Evolutionary conservation across 2,113 vertebrate genomes (phyloP), one percentile per base, ranked within the genome.

Genomic region (Podarcis muralis): DNA sequence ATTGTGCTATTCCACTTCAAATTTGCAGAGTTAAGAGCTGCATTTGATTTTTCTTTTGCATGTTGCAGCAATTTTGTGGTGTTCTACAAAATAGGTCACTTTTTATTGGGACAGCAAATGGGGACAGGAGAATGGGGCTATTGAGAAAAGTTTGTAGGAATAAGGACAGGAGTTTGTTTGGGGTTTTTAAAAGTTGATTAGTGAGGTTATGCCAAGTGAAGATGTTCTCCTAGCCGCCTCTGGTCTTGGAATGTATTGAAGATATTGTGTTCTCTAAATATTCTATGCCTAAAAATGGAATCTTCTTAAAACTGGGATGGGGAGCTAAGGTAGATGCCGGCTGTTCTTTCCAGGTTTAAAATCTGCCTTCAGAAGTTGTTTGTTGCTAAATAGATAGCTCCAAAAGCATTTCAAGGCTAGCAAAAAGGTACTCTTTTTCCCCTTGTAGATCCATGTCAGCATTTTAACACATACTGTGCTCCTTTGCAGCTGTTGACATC

Each of bases 401-500:
- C 77, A 84, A 37, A 85, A 93, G 80, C 27, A 80, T 20, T 84
- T 84, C 23, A 18, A 22, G 6, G 2, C 16, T 86, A 25, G 69
- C 3, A 30, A 71, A 83, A 43, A 32, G 57, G 22, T 77, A 62
- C 32, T 57, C 32, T 76, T 11, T 74, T 16, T 12, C 89, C 89
- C 18, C 89, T 13, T 37, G 79, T 32, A 37, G 92, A 18, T 62
- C 87, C 27, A 86, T 88, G 62, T 57, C 81, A 90, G 0, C 6
- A 8, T 84, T 40, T 75, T 7, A 13, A 71, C 4, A 48, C 16
- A 9, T 6, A 16, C 81, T 80, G 16, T 94, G 62, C 89, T 88
- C 78, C 83, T 71, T 69, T 88, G 57, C 88, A 99, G 99, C 92
- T 99, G 93, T 96, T 99, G 96, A 99, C 98, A 66, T 99, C 99